These are phyloP conservation scores for Rotaria macrura DNA, from an alignment of 2,888 invertebrate species.

Conservation along the genomic window DNA sequence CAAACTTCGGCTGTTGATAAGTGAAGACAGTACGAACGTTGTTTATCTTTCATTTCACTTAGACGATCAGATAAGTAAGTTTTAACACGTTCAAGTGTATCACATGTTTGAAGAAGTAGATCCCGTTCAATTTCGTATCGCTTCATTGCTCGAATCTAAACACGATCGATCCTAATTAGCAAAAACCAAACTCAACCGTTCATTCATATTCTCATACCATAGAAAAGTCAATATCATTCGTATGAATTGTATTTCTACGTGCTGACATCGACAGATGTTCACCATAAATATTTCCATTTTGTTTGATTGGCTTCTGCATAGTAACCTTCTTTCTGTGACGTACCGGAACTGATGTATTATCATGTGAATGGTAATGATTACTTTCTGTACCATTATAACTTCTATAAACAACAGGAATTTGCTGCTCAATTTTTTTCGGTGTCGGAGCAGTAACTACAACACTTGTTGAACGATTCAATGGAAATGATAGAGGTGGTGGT, in stretches of 20 bases:
- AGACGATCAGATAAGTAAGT: background rate
- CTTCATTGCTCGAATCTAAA: constrained; percentile 10
- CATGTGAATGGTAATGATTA: background rate
- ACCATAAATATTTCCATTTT: background rate
- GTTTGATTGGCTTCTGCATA: background rate
- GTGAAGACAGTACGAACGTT: background rate
- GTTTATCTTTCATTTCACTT: constrained; percentile 7
- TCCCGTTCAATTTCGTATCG: background rate
- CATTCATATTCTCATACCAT: background rate
- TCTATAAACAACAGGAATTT: background rate
- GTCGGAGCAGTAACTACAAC: background rate
- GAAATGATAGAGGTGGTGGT: background rate
- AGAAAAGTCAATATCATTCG: background rate
- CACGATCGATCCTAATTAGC: background rate
- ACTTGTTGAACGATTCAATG: background rate
- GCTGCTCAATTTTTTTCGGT: background rate
- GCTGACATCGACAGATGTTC: background rate
- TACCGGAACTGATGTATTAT: background rate
- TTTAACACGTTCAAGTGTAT: constrained; percentile 1
- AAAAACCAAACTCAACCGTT: background rate
- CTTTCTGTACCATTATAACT: background rate
- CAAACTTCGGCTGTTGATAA: background rate
- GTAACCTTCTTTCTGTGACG: background rate
- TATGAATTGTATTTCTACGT: background rate
- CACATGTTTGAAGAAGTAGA: constrained; percentile 21